Evolutionary conservation across 92 coral and sea anemone genomes (phyloP).

Genomic region (Montipora capitata): DNA sequence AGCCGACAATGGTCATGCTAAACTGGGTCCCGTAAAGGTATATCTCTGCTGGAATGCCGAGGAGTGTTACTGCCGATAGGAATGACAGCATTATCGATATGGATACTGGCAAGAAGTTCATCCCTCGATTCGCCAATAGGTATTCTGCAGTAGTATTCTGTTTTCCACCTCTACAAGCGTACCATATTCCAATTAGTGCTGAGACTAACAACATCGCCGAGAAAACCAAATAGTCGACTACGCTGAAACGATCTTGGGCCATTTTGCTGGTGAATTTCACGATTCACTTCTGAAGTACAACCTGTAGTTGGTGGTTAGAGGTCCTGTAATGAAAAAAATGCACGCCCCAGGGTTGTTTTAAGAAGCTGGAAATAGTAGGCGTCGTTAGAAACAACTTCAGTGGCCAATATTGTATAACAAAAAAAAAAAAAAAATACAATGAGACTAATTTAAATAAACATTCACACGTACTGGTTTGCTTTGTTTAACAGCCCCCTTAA

Average conservation of each 20-base stretch:
- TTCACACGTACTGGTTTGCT: too few species aligned
- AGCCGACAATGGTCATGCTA: conserved; percentile 2
- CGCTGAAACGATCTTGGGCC: conserved; percentile 51
- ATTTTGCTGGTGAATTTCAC: not conserved
- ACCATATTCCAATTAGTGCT: conserved; percentile 73
- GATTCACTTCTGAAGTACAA: not conserved
- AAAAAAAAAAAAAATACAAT: too few species aligned
- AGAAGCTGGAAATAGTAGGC: too few species aligned
- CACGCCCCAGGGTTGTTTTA: too few species aligned
- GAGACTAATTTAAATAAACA: too few species aligned
- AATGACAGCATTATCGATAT: conserved; percentile 77
- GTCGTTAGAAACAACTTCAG: too few species aligned
- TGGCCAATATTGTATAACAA: too few species aligned
- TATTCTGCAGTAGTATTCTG: conserved; percentile 74
- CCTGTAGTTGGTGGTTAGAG: too few species aligned
- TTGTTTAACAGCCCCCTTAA: too few species aligned
- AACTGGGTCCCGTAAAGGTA: conserved; percentile 77
- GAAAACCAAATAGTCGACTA: conserved; percentile 76
- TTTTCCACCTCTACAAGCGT: conserved; percentile 63
- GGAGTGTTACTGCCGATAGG: conserved; percentile 79
- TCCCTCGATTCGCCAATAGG: conserved; percentile 67
- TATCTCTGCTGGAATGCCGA: conserved; percentile 80
- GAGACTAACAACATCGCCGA: conserved; percentile 73
- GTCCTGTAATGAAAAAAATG: too few species aligned
- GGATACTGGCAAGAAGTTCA: conserved; percentile 73